phyloP scores from a whole-genome alignment of 2,113 vertebrate genomes.

The Hyperopisus bebe region DNA sequence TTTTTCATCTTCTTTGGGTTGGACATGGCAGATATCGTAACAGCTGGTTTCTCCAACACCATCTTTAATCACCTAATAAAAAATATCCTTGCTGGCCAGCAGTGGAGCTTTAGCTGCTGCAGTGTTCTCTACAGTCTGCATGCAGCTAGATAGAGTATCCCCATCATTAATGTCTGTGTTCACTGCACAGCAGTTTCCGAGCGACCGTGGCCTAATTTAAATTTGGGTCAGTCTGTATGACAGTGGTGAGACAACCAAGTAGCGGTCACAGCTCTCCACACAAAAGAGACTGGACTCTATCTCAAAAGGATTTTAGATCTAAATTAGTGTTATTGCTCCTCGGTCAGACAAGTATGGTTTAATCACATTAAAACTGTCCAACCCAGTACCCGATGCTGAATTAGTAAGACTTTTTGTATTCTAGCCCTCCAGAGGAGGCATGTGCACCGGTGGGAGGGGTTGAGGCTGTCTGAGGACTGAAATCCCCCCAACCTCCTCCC shows the following conservation, averaged over 20 bases:
- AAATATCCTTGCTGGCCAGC: slow-evolving; percentile 52
- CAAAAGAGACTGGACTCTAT: background rate
- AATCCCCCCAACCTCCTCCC: background rate
- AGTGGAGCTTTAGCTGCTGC: slow-evolving; percentile 52
- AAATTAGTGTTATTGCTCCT: background rate
- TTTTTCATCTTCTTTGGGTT: slow-evolving; percentile 15
- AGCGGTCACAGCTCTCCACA: background rate
- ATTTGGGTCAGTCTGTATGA: background rate
- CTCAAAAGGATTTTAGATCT: background rate
- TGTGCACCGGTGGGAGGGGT: background rate
- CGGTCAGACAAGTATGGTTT: background rate
- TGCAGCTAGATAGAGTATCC: background rate
- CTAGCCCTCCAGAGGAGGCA: background rate
- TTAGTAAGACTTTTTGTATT: background rate
- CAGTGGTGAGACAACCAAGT: no score
- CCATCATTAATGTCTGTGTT: background rate
- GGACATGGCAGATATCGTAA: slow-evolving; percentile 71
- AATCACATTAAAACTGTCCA: background rate
- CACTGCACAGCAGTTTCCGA: background rate
- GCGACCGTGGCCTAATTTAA: background rate
- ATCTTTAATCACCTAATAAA: slow-evolving; percentile 65
- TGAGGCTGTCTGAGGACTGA: background rate
- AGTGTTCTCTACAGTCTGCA: slow-evolving; percentile 41
- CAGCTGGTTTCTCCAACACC: slow-evolving; percentile 50
- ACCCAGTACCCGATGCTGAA: background rate